Evolutionary conservation across 2,888 invertebrate genomes (phyloP).

Genomic region (Troides oblongomaculatus): DNA sequence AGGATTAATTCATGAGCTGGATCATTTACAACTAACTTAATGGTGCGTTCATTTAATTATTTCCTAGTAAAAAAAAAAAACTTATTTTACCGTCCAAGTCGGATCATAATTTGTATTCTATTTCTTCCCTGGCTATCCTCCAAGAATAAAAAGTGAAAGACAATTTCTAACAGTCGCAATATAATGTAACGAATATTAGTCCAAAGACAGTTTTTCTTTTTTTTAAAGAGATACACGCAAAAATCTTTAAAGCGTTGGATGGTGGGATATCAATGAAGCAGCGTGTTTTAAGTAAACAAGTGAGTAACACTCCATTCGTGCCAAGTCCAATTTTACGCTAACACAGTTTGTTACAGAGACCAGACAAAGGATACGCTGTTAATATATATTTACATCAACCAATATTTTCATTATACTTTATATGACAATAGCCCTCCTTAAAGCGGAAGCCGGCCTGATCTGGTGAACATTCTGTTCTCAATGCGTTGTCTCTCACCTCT

Average conservation of each 20-base stretch:
- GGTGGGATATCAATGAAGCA: constrained; percentile 34
- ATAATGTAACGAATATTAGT: constrained; percentile 13
- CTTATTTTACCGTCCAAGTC: not conserved
- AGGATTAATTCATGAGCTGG: not conserved
- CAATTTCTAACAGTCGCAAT: constrained; percentile 6
- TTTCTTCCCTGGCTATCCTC: constrained; percentile 12
- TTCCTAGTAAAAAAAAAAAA: too few relatives aligned
- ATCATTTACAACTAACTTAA: too few relatives aligned
- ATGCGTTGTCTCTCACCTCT: too few relatives aligned
- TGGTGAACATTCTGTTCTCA: too few relatives aligned
- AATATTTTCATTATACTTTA: not conserved
- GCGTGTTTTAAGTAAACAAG: constrained; percentile 34
- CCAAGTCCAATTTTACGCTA: constrained; percentile 31
- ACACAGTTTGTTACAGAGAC: constrained; percentile 4
- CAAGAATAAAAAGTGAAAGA: constrained; percentile 9
- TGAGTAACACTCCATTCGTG: constrained; percentile 34
- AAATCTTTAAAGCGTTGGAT: not conserved
- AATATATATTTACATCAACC: not conserved
- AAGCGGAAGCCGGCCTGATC: not conserved
- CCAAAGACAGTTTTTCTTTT: constrained; percentile 2
- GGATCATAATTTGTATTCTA: not conserved
- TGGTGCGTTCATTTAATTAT: too few relatives aligned
- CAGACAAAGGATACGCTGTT: constrained; percentile 1
- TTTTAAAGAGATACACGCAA: constrained; percentile 5
- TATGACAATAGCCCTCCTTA: not conserved